Base-by-base conservation (phyloP, 2,797 vertebrate genomes). In the Otolemur crassicaudatus region DNA sequence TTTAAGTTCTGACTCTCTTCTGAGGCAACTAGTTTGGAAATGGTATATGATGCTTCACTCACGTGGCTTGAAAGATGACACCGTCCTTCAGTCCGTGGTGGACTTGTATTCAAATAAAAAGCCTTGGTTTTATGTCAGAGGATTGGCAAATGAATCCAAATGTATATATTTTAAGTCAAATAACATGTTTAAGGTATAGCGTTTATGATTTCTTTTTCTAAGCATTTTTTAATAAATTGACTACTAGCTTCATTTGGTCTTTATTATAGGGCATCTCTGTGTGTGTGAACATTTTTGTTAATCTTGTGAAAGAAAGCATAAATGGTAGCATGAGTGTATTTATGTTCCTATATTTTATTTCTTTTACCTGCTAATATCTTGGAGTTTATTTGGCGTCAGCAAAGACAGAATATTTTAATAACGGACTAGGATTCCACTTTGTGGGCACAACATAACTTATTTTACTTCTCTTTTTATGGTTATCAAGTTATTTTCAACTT, bases 121-220 rank as follows among this genome's bases (percentile, higher is more conserved):
- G 40, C 5, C 61, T 94, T 88, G 94, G 60, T 88, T 81, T 7
- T 53, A 0, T 85, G 56, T 75, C 34, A 81, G 83, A 94, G 80
- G 19, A 80, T n/a, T 81, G 70, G 46, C 79, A 95, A 46, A 67
- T 94, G 61, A 80, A 91, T 58, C 81, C 29, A 86, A 89, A 85
- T 91, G 76, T 83, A 56, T 73, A 23, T 67, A 40, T 92, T 94
- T 86, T 61, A 88, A 81, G 79, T 94, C 92, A 91, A 93, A 77
- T 56, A 61, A 79, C 60, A 76, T 19, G 27, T 79, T 87, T 75
- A 82, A 76, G 53, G 37, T 92, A 89, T 81, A 75, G 76, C 80
- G 94, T 96, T 96, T 96, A 79, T 97, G 86, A 93, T 86, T 73
- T 80, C 34, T 20, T 34, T 6, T 87, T 85, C 63, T 65, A 91